Evolutionary conservation across 2,113 vertebrate species (phyloP).

Genomic region (Nansenia antarctica): DNA sequence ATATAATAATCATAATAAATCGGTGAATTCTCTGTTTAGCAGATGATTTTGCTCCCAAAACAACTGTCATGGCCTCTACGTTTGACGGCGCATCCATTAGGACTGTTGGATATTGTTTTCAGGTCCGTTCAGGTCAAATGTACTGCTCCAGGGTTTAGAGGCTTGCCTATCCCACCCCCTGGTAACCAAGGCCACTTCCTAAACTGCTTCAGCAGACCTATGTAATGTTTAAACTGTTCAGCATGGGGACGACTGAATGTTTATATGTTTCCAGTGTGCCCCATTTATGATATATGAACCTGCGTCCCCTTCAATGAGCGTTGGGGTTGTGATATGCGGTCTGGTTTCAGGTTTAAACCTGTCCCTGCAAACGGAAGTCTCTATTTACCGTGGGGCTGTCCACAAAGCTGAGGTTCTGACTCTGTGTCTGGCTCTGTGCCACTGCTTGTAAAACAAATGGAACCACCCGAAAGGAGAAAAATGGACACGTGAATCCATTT

Average conservation of each 20-base stretch:
- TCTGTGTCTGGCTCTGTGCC: constrained; percentile 59
- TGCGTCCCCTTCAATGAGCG: constrained; percentile 43
- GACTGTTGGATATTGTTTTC: constrained; percentile 2
- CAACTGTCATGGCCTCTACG: constrained; percentile 12
- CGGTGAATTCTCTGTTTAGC: constrained; percentile 25
- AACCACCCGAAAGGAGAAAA: constrained; percentile 43
- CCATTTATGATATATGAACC: constrained; percentile 46
- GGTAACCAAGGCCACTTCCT: neutral
- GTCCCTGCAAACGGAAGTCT: constrained; percentile 51
- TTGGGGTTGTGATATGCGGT: constrained; percentile 41
- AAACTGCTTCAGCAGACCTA: neutral
- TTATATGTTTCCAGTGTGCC: constrained; percentile 36
- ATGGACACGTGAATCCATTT: constrained; percentile 33
- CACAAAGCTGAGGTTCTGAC: constrained; percentile 46
- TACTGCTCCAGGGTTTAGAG: constrained; percentile 11
- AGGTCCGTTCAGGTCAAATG: constrained; percentile 15
- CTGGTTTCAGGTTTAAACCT: constrained; percentile 53
- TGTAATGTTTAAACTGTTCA: constrained; percentile 11
- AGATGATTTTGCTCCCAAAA: constrained; percentile 21
- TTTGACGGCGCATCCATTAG: constrained; percentile 16
- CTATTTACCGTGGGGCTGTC: constrained; percentile 61
- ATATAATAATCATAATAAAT: constrained; percentile 47
- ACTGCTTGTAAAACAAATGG: constrained; percentile 65
- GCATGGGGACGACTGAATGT: constrained; percentile 45
- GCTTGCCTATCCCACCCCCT: constrained; percentile 17